Evolutionary conservation across 1,140 invertebrate genomes (phyloP).

Genomic region (Hyposmocoma kahamanoa): DNA sequence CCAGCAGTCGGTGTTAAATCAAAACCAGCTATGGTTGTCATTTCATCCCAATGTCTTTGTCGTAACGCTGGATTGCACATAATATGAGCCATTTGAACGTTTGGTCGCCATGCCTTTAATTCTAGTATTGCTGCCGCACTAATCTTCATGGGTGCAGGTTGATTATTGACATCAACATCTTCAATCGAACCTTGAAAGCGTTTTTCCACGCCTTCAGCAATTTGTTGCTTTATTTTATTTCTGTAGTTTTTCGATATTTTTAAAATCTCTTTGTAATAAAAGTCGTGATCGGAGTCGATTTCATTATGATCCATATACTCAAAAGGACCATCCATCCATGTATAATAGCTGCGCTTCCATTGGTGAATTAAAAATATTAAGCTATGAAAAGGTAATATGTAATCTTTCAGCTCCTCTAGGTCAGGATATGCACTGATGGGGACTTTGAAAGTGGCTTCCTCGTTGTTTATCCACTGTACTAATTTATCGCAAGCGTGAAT

Average conservation of each 20-base stretch:
- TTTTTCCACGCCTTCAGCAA: slow-evolving; percentile 78
- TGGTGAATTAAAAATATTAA: slow-evolving; percentile 76
- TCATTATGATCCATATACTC: slow-evolving; percentile 83
- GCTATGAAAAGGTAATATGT: slow-evolving; percentile 80
- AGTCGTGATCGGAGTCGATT: slow-evolving; percentile 83
- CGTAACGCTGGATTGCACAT: slow-evolving; percentile 91
- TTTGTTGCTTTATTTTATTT: slow-evolving; percentile 84
- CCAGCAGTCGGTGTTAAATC: slow-evolving; percentile 91
- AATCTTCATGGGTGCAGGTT: slow-evolving; percentile 86
- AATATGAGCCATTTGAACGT: slow-evolving; percentile 86
- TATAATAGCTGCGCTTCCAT: slow-evolving; percentile 87
- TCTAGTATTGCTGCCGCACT: slow-evolving; percentile 80
- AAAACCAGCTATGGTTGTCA: slow-evolving; percentile 87
- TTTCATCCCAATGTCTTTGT: slow-evolving; percentile 94
- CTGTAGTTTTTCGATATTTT: slow-evolving; percentile 89
- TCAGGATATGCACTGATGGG: slow-evolving; percentile 82
- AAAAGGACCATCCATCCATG: slow-evolving; percentile 94
- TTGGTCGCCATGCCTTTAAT: slow-evolving; percentile 87
- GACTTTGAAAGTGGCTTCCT: slow-evolving; percentile 90
- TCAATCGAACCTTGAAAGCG: slow-evolving; percentile 82
- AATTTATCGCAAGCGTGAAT: slow-evolving; percentile 83
- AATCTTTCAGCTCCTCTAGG: slow-evolving; percentile 82
- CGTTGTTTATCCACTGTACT: slow-evolving; percentile 90
- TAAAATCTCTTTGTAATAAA: slow-evolving; percentile 82
- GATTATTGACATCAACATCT: slow-evolving; percentile 83